A percentile compares a stretch with the other conserved stretches of the same genome.
Conservation (phyloP, 53 echinoderm and acorn worm species). For the Antedon mediterranea region DNA sequence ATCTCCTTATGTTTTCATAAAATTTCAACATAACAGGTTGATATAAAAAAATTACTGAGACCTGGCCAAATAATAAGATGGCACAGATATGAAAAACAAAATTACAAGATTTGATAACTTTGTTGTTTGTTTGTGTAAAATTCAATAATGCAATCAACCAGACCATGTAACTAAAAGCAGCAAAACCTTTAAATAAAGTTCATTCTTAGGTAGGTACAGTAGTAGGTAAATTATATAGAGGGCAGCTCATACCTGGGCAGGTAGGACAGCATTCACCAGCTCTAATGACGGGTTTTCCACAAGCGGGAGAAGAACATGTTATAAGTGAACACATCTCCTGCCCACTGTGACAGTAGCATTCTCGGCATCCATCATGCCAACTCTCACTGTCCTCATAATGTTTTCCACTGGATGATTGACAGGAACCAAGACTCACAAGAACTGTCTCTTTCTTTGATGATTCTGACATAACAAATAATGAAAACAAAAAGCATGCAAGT, state of each 20-base stretch:
- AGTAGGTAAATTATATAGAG: too few species aligned
- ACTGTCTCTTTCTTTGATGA: conserved; percentile 13
- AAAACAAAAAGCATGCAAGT: background rate
- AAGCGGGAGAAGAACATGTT: conserved; percentile 62
- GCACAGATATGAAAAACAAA: too few species aligned
- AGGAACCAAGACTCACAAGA: conserved; percentile 13
- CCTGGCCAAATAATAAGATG: too few species aligned
- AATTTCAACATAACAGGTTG: too few species aligned
- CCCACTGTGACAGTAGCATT: conserved; percentile 93
- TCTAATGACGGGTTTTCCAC: conserved; percentile 57
- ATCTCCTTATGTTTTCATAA: too few species aligned
- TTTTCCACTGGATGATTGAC: conserved; percentile 17
- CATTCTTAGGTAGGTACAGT: too few species aligned
- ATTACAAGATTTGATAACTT: too few species aligned
- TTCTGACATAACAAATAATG: background rate
- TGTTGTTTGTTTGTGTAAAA: too few species aligned
- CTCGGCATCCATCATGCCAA: conserved; percentile 95
- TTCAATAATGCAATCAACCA: too few species aligned
- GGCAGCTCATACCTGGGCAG: conserved; percentile 59
- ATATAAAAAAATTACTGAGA: too few species aligned
- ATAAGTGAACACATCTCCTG: conserved; percentile 96
- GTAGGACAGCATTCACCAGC: conserved; percentile 82
- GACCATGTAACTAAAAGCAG: too few species aligned
- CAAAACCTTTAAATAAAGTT: too few species aligned
- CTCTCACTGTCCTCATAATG: conserved; percentile 81